A percentile compares a stretch with the other conserved stretches of the same genome.
phyloP scores from a whole-genome alignment of 2,113 vertebrate genomes.

The Pundamilia nyererei region DNA sequence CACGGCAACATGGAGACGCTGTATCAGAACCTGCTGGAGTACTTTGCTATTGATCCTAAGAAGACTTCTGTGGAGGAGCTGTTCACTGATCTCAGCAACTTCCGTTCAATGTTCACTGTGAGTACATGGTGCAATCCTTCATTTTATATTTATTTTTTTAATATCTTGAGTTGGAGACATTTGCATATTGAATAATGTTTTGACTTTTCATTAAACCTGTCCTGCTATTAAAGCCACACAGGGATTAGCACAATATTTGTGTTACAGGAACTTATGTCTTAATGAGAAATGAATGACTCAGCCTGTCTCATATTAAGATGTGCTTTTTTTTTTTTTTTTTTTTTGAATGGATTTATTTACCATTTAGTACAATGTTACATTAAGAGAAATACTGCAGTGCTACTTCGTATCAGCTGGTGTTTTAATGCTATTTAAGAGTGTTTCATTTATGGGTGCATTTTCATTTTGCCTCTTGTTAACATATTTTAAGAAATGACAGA shows the following conservation, averaged over 20 bases:
- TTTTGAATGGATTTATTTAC: background rate
- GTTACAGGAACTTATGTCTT: background rate
- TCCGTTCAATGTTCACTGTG: constrained; percentile 89
- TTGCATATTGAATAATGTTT: background rate
- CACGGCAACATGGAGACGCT: constrained; percentile 85
- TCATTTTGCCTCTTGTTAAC: background rate
- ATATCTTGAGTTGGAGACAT: background rate
- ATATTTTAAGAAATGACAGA: background rate
- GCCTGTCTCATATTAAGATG: background rate
- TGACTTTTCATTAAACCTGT: background rate
- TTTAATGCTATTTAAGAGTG: background rate
- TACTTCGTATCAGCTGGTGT: background rate
- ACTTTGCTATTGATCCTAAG: constrained; percentile 87
- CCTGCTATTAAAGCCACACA: background rate
- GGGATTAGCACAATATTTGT: background rate
- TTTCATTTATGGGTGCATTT: background rate
- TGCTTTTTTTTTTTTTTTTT: accelerated
- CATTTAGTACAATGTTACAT: background rate
- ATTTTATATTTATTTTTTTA: background rate
- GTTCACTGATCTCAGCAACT: constrained; percentile 91
- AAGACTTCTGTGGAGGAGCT: constrained; percentile 93
- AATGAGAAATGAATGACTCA: background rate
- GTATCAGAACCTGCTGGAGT: constrained; percentile 82
- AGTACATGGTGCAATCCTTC: background rate
- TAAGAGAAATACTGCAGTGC: background rate